Base-by-base conservation (phyloP, 2,797 vertebrate genomes). In the Peromyscus aztecus region DNA sequence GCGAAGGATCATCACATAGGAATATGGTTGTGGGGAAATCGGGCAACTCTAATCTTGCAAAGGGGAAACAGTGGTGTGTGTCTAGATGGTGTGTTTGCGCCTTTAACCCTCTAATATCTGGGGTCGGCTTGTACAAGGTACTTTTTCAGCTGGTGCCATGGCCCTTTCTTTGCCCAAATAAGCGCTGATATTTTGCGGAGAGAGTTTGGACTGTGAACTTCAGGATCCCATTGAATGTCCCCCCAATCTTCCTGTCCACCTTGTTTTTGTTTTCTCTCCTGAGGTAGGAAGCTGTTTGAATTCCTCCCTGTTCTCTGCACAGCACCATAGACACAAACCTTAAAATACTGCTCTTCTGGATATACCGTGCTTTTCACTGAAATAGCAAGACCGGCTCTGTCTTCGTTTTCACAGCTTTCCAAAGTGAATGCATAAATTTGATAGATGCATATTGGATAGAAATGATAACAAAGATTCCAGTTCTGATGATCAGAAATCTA, bases 1-100 rank as follows among this genome's bases (percentile, higher is more conserved):
- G 96, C 94, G 93, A 17, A 91, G 97, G 98, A 97, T 97, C 94
- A 76, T 90, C 76, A 1, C 89, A 40, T 61, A 81, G 89, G 86
- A 85, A 80, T 49, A 87, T 67, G 97, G 63, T 3, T 49, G 82
- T 77, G 78, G 49, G 85, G 78, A 78, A 88, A 57, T 87, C 76
- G n/a, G 85, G 75, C 92, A 1, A 46, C 10, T n/a, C 71, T 91
- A 76, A 91, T 94, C 89, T 86, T 94, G n/a, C 61, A 65, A 91
- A 55, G 63, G 63, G 46, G 82, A 93, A 88, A 89, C 40, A 65
- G 87, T 21, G 17, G 10, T 85, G 63, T n/a, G 40, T n/a, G 46
- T 52, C 52, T 76, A 43, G 31, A 16, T 34, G 52, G 52, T 4
- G 7, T 40, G 21, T 24, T 59, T 13, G 75, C 81, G 52, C 23